Base-by-base conservation (phyloP, 2,113 vertebrate species). In the Xerus inauris region DNA sequence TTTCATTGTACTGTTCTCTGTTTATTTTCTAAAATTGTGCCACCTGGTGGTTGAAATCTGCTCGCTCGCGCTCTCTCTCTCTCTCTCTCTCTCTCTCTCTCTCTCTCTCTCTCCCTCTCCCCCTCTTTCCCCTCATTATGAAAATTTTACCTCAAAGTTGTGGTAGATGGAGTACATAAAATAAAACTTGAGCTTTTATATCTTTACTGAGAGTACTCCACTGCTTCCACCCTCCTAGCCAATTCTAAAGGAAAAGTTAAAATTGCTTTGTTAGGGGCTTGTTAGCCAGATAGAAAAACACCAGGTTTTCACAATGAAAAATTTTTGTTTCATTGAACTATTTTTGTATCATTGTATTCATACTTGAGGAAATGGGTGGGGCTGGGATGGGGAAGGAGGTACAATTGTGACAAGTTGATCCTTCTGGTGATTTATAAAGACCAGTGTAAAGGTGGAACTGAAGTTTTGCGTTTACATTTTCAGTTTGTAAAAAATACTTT, bases 21-120 rank as follows among this genome's bases (percentile, higher is more conserved):
- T 77, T 85, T 87, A 49, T n/a, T 91, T 91, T 86, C 59, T 79
- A 67, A 94, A 71, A 84, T 87, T 75, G 35, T 95, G 94, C 93
- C 97, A 89, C 47, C 96, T 97, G 82, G 93, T 96, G 93, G 96
- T 94, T 91, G 83, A 94, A 87, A 35, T 89, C 20, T 67, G 14
- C 10, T 94, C n/a, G n/a, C n/a, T n/a, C n/a, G n/a, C n/a, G n/a
- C n/a, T n/a, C n/a, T n/a, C n/a, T n/a, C n/a, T n/a, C n/a, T n/a
- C n/a, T n/a, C n/a, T n/a, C n/a, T n/a, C n/a, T n/a, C n/a, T n/a
- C n/a, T n/a, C n/a, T n/a, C n/a, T n/a, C n/a, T n/a, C n/a, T n/a
- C n/a, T n/a, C n/a, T n/a, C n/a, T n/a, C n/a, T n/a, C n/a, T n/a
- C n/a, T n/a, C n/a, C n/a, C n/a, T n/a, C n/a, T n/a, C n/a, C n/a